Conservation (phyloP, 2,797 vertebrate genomes). For the Acipenser oxyrinchus region DNA sequence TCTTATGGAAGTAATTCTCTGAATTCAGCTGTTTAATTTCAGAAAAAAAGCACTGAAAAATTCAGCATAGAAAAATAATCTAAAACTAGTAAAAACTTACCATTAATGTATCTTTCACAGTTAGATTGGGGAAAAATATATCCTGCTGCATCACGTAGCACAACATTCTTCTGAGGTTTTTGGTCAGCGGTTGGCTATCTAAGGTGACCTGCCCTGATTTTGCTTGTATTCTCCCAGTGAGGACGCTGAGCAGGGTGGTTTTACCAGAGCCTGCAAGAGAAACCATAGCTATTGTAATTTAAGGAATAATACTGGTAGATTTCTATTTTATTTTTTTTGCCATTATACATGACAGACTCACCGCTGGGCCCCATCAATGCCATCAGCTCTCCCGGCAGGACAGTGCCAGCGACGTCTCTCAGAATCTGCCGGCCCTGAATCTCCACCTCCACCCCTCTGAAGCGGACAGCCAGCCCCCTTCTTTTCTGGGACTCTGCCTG, state of each 20-base stretch:
- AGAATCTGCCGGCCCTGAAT: background rate
- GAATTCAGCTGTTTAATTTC: background rate
- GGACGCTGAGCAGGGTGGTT: background rate
- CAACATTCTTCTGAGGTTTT: background rate
- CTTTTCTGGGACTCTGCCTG: background rate
- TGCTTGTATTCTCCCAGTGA: background rate
- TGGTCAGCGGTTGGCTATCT: background rate
- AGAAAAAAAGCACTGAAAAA: background rate
- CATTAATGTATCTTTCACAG: background rate
- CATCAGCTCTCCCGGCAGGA: background rate
- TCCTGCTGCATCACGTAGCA: slow-evolving; percentile 9
- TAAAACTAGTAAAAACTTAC: background rate
- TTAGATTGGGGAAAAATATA: slow-evolving; percentile 1
- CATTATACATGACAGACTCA: background rate
- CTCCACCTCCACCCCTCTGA: background rate
- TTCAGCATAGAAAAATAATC: background rate
- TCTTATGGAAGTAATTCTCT: background rate
- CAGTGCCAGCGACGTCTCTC: background rate
- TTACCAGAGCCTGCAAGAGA: background rate
- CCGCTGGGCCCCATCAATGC: slow-evolving; percentile 6
- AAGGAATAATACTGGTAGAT: background rate
- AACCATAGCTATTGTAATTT: background rate
- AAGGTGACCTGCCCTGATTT: background rate
- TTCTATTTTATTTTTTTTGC: background rate
- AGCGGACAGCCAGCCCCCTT: background rate